Evolutionary conservation across 2,113 vertebrate species (phyloP), one percentile per base, ranked within the genome.

Genomic region (Psittacara wagleri): DNA sequence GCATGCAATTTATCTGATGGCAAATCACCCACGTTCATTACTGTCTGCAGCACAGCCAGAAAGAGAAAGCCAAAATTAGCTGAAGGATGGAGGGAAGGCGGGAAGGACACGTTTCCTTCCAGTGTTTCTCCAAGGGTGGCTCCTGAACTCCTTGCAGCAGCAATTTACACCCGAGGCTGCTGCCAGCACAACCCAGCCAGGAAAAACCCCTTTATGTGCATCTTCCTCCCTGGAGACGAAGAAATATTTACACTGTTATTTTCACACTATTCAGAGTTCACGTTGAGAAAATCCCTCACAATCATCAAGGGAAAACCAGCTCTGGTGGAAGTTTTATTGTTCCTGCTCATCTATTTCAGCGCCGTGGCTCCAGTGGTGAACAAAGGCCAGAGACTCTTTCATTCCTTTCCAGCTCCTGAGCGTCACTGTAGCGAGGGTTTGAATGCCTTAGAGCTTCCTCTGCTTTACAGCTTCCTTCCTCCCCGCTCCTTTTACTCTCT

Each of bases 11-110:
- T 96, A 95, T 97, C 96, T 96, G 96, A 95, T 61, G 95, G 95
- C 94, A 95, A 95, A 96, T 97, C 91, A 83, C 86, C 67, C 93
- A 73, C 87, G 37, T 95, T 98, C 96, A 91, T 97, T 96, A 97
- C 74, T 95, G 85, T 74, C 95, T 39, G 77, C 82, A 69, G 96
- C 86, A 44, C 83, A 69, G 88, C 82, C 92, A 92, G 31, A 24
- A 68, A 90, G 84, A 78, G 94, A 94, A 95, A 88, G 43, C 59
- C 68, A 70, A 70, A 95, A 92, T 95, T 72, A 96, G 91, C 89
- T 27, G 55, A 70, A 96, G 91, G 86, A 81, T 52, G 70, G 76
- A 85, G 41, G 44, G 54, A 90, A 82, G 84, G 39, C 43, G 81
- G 83, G 85, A 88, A 92, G 68, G 88, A 23, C 49, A 62, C 2